phyloP scores from a whole-genome alignment of 2,888 invertebrate genomes.

The Syritta pipiens region DNA sequence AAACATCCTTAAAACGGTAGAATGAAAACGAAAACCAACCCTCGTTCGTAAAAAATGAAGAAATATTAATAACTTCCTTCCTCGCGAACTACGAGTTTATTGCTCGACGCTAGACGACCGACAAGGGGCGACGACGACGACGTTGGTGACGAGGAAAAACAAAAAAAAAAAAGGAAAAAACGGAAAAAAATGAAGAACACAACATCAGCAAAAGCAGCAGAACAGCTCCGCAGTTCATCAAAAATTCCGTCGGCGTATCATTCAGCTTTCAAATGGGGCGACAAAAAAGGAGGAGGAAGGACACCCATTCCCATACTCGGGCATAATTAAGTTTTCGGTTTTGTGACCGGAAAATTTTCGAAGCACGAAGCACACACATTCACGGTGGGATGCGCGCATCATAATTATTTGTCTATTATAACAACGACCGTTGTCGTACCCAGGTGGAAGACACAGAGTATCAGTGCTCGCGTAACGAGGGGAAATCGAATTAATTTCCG shows the following conservation, averaged over 20 bases:
- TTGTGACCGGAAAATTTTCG: slow-evolving; percentile 70
- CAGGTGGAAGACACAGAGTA: slow-evolving; percentile 5
- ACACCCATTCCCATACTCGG: slow-evolving; percentile 37
- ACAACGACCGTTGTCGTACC: slow-evolving; percentile 34
- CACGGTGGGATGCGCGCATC: slow-evolving; percentile 67
- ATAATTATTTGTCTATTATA: slow-evolving; percentile 70
- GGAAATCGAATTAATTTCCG: slow-evolving; percentile 36
- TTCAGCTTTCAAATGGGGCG: slow-evolving; percentile 20
- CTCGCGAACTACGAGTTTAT: slow-evolving; percentile 33
- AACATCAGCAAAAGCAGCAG: no score
- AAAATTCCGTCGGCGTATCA: slow-evolving; percentile 45
- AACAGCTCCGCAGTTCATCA: slow-evolving; percentile 33
- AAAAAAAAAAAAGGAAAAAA: no score
- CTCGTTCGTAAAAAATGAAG: slow-evolving; percentile 27
- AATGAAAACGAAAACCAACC: slow-evolving; percentile 27
- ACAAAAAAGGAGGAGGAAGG: slow-evolving; percentile 1
- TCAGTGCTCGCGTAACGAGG: slow-evolving; percentile 18
- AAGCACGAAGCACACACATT: slow-evolving; percentile 47
- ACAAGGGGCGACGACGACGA: neutral
- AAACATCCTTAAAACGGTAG: slow-evolving; percentile 11
- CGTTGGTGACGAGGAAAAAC: neutral
- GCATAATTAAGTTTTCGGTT: slow-evolving; percentile 71
- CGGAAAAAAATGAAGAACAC: no score
- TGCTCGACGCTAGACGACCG: slow-evolving; percentile 15
- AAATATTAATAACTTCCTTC: slow-evolving; percentile 53